phyloP scores from a whole-genome alignment of 2,113 vertebrate genomes.

The Aphelocoma coerulescens region DNA sequence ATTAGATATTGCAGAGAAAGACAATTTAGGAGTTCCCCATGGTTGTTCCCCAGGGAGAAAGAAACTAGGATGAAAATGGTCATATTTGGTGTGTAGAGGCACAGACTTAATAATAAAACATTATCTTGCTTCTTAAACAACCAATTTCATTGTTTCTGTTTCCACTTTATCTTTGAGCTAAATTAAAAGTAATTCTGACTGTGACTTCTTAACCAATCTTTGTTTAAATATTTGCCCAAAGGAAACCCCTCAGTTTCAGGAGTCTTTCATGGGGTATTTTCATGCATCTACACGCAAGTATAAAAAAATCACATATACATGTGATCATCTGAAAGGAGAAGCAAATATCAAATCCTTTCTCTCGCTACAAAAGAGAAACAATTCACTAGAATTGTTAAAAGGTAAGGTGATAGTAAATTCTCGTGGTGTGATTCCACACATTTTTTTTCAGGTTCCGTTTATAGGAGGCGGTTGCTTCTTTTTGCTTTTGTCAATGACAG shows the following conservation, averaged over 20 bases:
- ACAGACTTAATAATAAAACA: not conserved
- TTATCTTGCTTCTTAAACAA: not conserved
- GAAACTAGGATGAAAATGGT: conserved; percentile 10
- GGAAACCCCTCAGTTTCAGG: not conserved
- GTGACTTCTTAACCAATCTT: not conserved
- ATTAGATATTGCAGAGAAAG: not conserved
- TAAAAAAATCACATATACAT: not conserved
- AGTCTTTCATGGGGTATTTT: not conserved
- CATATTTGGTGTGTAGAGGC: not conserved
- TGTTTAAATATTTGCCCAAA: not conserved
- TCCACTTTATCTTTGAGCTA: not conserved
- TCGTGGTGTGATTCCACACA: rapidly evolving
- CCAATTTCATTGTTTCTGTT: not conserved
- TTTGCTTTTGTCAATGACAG: not conserved
- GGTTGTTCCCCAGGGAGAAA: not conserved
- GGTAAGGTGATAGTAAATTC: not conserved
- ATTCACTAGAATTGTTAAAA: not conserved
- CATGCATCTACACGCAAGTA: not conserved
- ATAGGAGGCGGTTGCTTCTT: not conserved
- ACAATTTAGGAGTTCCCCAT: not conserved
- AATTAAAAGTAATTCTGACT: not conserved
- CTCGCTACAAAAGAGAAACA: not conserved
- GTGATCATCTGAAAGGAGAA: not conserved
- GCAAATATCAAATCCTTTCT: not conserved
- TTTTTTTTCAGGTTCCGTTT: not conserved